A percentile compares a stretch with the other conserved stretches of the same genome.
Conservation (phyloP, 2,888 invertebrate genomes). For the Lasioglossum leucozonium region DNA sequence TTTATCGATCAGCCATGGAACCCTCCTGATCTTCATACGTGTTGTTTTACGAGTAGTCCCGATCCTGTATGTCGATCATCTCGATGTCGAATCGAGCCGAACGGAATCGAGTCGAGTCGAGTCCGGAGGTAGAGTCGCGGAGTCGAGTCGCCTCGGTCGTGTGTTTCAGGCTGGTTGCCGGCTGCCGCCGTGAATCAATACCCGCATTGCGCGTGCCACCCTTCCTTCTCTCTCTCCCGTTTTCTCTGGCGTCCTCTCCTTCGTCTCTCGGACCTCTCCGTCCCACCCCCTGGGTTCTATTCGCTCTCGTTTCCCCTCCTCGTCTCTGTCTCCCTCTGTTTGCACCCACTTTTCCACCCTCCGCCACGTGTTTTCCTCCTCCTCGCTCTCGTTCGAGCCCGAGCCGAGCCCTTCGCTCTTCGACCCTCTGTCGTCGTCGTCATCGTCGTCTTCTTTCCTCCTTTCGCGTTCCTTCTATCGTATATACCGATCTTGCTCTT, state of each 20-base stretch:
- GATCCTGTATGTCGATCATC: background rate
- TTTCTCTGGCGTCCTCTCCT: constrained; percentile 23
- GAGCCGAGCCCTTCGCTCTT: constrained; percentile 27
- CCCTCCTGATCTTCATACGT: background rate
- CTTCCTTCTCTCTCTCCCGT: constrained; percentile 85
- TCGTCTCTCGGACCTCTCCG: constrained; percentile 22
- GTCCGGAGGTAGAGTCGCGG: constrained; percentile 60
- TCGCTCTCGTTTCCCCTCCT: background rate
- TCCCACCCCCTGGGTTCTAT: background rate
- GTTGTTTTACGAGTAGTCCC: background rate
- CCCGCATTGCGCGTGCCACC: constrained; percentile 85
- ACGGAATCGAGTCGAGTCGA: constrained; percentile 1
- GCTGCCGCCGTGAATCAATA: constrained; percentile 85
- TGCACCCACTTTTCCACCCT: constrained; percentile 11
- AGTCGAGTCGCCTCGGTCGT: constrained; percentile 84
- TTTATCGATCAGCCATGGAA: background rate
- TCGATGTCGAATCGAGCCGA: constrained; percentile 68
- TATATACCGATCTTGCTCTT: background rate
- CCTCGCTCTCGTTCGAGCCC: constrained; percentile 5
- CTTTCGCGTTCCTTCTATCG: background rate
- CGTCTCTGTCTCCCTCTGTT: constrained; percentile 55
- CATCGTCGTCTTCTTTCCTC: constrained; percentile 9
- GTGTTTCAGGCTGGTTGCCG: constrained; percentile 85
- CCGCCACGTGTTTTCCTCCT: constrained; percentile 33
- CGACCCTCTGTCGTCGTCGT: constrained; percentile 69